phyloP scores from a whole-genome alignment of 1,140 invertebrate species.

The Ceratosolen fusciceps region DNA sequence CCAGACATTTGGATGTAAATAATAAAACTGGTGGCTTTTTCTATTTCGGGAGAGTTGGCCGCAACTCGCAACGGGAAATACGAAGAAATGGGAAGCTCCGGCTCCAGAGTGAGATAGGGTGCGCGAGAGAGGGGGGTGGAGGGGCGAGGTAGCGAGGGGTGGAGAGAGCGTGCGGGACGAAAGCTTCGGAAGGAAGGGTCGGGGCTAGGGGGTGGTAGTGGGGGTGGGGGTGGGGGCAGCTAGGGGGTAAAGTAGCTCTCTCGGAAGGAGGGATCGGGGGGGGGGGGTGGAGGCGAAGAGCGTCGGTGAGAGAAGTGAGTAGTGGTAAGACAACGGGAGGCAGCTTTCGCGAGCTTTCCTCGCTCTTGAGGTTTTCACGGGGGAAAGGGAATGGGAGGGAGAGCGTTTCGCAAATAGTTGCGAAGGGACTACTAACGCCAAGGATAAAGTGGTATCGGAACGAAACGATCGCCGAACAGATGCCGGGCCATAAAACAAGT shows the following conservation, averaged over 20 bases:
- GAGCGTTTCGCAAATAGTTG: constrained; percentile 72
- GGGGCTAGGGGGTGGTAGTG: constrained; percentile 45
- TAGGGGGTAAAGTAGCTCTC: constrained; percentile 52
- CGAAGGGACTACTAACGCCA: constrained; percentile 70
- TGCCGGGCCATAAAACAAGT: constrained; percentile 71
- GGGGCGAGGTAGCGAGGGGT: constrained; percentile 53
- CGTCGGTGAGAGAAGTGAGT: constrained; percentile 50
- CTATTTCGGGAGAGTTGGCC: not conserved
- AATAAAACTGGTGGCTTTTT: not conserved
- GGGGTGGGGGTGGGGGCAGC: constrained; percentile 36
- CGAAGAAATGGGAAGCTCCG: not conserved
- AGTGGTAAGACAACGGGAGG: constrained; percentile 44
- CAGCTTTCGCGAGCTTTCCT: constrained; percentile 49
- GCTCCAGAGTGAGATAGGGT: no score
- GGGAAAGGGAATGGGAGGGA: constrained; percentile 51
- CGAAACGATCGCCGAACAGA: constrained; percentile 73
- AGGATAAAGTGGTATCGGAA: constrained; percentile 74
- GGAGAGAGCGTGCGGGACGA: constrained; percentile 37
- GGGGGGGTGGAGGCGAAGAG: constrained; percentile 54
- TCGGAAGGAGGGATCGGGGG: constrained; percentile 56
- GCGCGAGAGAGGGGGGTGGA: constrained; percentile 26
- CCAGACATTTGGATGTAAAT: no score
- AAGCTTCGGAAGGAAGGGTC: constrained; percentile 44
- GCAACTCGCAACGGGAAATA: not conserved
- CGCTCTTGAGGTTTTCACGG: constrained; percentile 47